Conservation (phyloP, 2,888 invertebrate species). For the Pseudococcus viburni region DNA sequence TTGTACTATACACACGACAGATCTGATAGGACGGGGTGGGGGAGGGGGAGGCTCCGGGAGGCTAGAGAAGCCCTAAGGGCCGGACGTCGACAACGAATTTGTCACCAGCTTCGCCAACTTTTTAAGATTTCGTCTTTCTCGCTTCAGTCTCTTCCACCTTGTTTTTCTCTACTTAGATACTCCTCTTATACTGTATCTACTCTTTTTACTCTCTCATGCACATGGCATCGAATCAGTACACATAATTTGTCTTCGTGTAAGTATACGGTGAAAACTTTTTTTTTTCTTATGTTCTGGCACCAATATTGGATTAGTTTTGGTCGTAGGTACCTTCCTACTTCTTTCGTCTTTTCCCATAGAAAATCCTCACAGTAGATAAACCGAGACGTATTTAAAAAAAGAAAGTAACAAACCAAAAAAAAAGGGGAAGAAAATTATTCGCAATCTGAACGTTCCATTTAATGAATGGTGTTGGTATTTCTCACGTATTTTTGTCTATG, state of each 20-base stretch:
- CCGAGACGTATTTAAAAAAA: slow-evolving; percentile 9
- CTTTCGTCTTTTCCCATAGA: background rate
- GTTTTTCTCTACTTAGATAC: background rate
- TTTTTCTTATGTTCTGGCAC: slow-evolving; percentile 1
- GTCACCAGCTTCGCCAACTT: slow-evolving; percentile 2
- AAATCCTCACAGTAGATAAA: background rate
- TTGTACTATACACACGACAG: background rate
- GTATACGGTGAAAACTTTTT: background rate
- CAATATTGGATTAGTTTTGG: slow-evolving; percentile 32
- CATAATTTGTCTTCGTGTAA: slow-evolving; percentile 7
- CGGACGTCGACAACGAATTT: slow-evolving; percentile 14
- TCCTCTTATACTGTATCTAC: background rate
- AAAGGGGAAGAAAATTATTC: background rate
- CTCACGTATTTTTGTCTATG: background rate
- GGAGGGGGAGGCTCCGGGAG: background rate
- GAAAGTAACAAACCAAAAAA: background rate
- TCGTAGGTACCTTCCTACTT: background rate
- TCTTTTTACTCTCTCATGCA: background rate
- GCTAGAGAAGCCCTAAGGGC: background rate
- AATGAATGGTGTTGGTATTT: background rate
- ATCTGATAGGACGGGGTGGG: background rate
- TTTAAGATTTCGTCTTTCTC: background rate
- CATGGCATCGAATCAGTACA: background rate
- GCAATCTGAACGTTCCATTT: slow-evolving; percentile 23
- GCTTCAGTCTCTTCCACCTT: background rate